A percentile compares a stretch with the other conserved stretches of the same genome.
Evolutionary conservation across 1,140 invertebrate species (phyloP).

Genomic region (Microplitis mediator): DNA sequence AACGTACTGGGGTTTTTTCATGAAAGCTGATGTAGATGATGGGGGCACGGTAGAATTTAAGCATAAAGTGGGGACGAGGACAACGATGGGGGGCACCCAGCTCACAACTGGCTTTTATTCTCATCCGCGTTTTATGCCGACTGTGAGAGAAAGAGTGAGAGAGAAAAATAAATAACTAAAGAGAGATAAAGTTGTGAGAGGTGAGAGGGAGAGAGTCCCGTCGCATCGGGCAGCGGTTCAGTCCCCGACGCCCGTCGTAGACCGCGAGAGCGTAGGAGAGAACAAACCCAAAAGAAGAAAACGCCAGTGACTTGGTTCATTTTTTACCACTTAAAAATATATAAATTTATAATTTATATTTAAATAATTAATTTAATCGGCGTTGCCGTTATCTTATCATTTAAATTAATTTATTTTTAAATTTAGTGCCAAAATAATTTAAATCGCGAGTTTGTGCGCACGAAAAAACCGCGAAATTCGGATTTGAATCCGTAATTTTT

Average conservation of each 20-base stretch:
- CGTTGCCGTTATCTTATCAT: too few species aligned
- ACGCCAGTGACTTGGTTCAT: too few species aligned
- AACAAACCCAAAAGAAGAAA: background rate
- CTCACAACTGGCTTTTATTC: background rate
- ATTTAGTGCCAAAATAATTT: too few species aligned
- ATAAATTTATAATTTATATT: too few species aligned
- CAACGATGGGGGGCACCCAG: background rate
- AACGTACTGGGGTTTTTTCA: too few species aligned
- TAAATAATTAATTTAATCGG: too few species aligned
- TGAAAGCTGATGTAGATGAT: too few species aligned
- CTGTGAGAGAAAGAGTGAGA: constrained; percentile 21
- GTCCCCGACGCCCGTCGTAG: constrained; percentile 29
- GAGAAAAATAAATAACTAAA: constrained; percentile 11
- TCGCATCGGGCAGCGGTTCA: constrained; percentile 23
- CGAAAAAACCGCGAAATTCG: constrained; percentile 5
- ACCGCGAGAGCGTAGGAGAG: constrained; percentile 22
- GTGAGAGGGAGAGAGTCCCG: constrained; percentile 31
- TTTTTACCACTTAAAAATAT: too few species aligned
- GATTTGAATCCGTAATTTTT: background rate
- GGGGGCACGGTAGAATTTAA: too few species aligned
- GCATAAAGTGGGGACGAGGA: background rate
- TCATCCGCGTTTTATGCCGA: background rate
- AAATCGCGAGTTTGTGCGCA: background rate
- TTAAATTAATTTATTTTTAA: too few species aligned
- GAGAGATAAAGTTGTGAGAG: constrained; percentile 18